Evolutionary conservation across 2,888 invertebrate species (phyloP), one percentile per base, ranked within the genome.

Genomic region (Sinotaia quadrata): DNA sequence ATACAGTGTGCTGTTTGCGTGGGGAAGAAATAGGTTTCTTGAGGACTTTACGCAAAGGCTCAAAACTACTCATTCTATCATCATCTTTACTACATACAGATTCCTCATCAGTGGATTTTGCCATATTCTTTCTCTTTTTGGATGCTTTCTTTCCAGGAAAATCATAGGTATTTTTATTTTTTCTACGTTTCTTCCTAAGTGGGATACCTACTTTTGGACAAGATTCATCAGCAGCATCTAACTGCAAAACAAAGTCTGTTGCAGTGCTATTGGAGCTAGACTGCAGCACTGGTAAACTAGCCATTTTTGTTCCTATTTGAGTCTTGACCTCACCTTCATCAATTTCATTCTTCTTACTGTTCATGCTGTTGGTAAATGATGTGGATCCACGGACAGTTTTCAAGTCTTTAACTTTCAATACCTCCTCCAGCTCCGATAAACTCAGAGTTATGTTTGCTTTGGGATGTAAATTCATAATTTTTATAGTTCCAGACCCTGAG

Each of bases 381-480:
- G n/a, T n/a, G n/a, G n/a, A n/a, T 24, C 61, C 58, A 21, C 41
- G 44, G 15, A 54, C 37, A 18, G 29, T 63, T 10, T 57, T 49
- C n/a, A 24, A 27, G 33, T 70, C 71, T 27, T 67, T 67, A 33
- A 37, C 60, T 34, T 74, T 73, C 41, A 74, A 60, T 5, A 75
- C 75, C 29, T 70, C 67, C 37, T 77, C 75, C 12, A 78, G 58
- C n/a, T 77, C 77, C 31, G 77, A 73, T 10, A 78, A 47, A 47
- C 72, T 75, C 59, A 78, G 60, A 18, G 72, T 74, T 15, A 76
- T 69, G 54, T 78, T 76, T 31, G 76, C 73, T 29, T 76, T 76
- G 15, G 77, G 77, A 36, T 76, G 74, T 31, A 78, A 51, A 49
- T 77, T 76, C 15, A 77, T 73, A 8, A 74, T 77, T 63, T 73